phyloP scores from a whole-genome alignment of 1,140 invertebrate genomes.

The Papilio glaucus region DNA sequence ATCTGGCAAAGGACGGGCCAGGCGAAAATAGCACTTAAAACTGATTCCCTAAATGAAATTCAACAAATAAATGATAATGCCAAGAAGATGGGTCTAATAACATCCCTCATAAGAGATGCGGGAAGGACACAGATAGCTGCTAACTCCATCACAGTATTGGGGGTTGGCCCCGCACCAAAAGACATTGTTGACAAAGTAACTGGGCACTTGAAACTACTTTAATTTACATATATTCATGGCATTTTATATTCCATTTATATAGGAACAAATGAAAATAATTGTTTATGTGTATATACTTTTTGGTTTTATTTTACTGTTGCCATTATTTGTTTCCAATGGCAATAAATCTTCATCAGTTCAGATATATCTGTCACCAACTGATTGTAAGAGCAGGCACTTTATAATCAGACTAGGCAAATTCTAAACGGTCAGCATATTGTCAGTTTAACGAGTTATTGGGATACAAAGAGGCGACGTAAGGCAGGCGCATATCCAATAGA shows the following conservation, averaged over 20 bases:
- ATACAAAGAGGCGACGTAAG: too few relatives aligned
- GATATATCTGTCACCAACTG: too few relatives aligned
- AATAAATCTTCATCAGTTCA: background rate
- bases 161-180: conserved; percentile 93
- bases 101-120: conserved; percentile 92
- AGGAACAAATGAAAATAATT: background rate
- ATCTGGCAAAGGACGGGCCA: conserved; percentile 92
- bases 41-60: conserved; percentile 88
- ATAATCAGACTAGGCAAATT: too few relatives aligned
- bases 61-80: conserved; percentile 87
- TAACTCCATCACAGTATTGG: conserved; percentile 94
- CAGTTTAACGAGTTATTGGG: too few relatives aligned
- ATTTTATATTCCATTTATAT: background rate
- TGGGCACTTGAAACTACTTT: conserved; percentile 94
- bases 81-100: conserved; percentile 86
- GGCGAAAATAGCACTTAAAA: conserved; percentile 92
- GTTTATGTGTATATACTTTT: background rate
- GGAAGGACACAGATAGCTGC: conserved; percentile 94
- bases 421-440: too few relatives aligned
- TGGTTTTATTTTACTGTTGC: background rate
- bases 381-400: too few relatives aligned
- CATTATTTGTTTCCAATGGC: too few relatives aligned
- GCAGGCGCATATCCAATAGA: too few relatives aligned
- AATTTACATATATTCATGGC: conserved; percentile 37
- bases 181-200: conserved; percentile 91